Percentiles rank a stretch among this genome's conserved stretches.
These are phyloP conservation scores for Arnoldichthys spilopterus DNA, from an alignment of 2,797 vertebrate species.

Conservation along the genomic window DNA sequence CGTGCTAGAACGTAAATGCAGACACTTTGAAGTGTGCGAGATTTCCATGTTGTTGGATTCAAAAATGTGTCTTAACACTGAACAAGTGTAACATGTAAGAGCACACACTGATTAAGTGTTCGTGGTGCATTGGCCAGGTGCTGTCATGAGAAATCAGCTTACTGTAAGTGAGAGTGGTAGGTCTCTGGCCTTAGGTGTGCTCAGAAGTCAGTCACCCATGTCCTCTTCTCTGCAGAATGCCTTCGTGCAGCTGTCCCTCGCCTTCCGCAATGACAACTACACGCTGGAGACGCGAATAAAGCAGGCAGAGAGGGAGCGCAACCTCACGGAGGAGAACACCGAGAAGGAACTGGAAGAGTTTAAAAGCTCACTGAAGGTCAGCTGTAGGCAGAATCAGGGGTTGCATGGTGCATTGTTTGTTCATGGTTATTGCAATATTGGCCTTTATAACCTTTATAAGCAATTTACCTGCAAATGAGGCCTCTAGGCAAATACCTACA, in stretches of 20 bases:
- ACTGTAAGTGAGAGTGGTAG: not conserved
- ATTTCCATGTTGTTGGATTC: too few relatives aligned
- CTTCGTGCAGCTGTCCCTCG: constrained; percentile 96
- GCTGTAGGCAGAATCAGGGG: not conserved
- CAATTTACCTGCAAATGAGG: too few relatives aligned
- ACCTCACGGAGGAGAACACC: constrained; percentile 92
- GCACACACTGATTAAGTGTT: not conserved
- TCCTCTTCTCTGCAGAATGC: constrained; percentile 83
- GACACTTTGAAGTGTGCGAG: not conserved
- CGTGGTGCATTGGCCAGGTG: too few relatives aligned
- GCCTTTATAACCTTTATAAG: not conserved
- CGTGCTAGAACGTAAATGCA: not conserved
- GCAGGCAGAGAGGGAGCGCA: constrained; percentile 94
- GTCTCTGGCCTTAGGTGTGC: not conserved
- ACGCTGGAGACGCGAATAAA: constrained; percentile 93
- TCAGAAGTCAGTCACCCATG: not conserved
- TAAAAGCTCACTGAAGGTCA: constrained; percentile 90
- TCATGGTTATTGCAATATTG: not conserved
- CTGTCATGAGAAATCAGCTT: too few relatives aligned
- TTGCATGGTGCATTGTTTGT: not conserved
- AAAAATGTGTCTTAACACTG: not conserved
- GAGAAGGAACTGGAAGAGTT: constrained; percentile 97
- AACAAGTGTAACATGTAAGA: not conserved
- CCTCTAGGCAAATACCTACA: too few relatives aligned
- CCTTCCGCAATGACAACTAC: constrained; percentile 98